These are phyloP conservation scores for Heteronetta atricapilla DNA, from an alignment of 2,113 vertebrate genomes.

Conservation along the genomic window DNA sequence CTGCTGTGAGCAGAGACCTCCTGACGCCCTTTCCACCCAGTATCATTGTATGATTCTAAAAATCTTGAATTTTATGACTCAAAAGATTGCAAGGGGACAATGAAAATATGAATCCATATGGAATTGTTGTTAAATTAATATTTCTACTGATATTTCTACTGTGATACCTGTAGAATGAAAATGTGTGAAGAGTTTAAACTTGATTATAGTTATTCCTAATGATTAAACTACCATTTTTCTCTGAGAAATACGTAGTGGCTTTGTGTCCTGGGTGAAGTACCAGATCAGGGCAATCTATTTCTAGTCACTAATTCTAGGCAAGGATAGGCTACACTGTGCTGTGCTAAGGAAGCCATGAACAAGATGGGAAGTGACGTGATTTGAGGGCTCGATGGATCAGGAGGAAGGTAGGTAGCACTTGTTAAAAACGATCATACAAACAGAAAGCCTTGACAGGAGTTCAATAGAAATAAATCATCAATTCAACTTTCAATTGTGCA, in stretches of 20 bases:
- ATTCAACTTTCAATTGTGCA: not conserved
- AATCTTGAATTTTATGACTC: not conserved
- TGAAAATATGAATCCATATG: not conserved
- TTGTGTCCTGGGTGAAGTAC: not conserved
- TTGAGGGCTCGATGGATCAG: not conserved
- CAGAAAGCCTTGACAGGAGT: not conserved
- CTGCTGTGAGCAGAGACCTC: not conserved
- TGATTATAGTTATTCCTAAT: not conserved
- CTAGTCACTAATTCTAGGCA: not conserved
- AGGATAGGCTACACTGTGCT: not conserved
- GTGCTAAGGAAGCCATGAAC: not conserved
- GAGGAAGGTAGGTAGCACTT: not conserved
- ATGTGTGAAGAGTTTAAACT: not conserved
- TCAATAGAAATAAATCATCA: not conserved
- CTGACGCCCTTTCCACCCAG: not conserved
- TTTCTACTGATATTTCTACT: not conserved
- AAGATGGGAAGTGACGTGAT: not conserved
- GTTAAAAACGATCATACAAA: not conserved
- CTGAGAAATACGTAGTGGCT: not conserved
- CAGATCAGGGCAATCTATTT: not conserved
- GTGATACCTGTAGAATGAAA: not conserved
- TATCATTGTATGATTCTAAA: not conserved
- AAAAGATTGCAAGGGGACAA: not conserved
- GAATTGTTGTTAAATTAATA: not conserved
- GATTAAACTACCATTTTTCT: not conserved